A percentile compares a stretch with the other conserved stretches of the same genome.
Conservation (phyloP, 1,140 invertebrate genomes). For the Potamilus streckersoni region DNA sequence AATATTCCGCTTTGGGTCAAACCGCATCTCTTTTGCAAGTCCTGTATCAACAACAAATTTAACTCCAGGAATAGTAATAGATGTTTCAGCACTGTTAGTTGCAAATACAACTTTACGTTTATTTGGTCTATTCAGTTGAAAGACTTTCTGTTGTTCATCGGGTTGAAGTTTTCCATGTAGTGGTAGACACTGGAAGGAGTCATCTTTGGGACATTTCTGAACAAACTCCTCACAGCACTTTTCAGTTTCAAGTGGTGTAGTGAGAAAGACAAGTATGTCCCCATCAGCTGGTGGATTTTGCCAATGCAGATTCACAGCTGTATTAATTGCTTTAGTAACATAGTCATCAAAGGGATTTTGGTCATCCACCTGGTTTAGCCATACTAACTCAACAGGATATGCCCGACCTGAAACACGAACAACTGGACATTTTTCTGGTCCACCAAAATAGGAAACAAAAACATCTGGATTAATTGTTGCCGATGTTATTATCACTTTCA, state of each 20-base stretch:
- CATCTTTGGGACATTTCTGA: slow-evolving; percentile 5
- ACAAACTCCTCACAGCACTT: slow-evolving; percentile 44
- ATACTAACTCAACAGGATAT: slow-evolving; percentile 93
- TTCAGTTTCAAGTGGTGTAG: slow-evolving; percentile 69
- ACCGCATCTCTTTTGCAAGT: slow-evolving; percentile 57
- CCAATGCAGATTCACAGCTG: slow-evolving; percentile 95
- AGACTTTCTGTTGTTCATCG: slow-evolving; percentile 85
- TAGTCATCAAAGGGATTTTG: slow-evolving; percentile 84
- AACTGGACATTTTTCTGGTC: slow-evolving; percentile 87
- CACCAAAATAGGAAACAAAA: slow-evolving; percentile 81
- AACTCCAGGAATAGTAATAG: slow-evolving; percentile 64
- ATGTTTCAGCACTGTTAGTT: slow-evolving; percentile 67
- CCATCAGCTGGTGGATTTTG: slow-evolving; percentile 92
- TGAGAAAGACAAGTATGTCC: slow-evolving; percentile 97
- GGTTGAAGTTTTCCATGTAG: slow-evolving; percentile 96
- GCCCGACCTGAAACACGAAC: slow-evolving; percentile 90
- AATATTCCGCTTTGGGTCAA: slow-evolving; percentile 56
- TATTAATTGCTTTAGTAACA: slow-evolving; percentile 93
- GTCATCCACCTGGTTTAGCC: slow-evolving; percentile 83
- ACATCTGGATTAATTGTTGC: slow-evolving; percentile 71
- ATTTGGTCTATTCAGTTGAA: slow-evolving; percentile 38
- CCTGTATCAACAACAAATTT: slow-evolving; percentile 65
- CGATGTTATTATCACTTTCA: slow-evolving; percentile 62
- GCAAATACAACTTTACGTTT: slow-evolving; percentile 63
- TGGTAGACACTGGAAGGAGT: slow-evolving; percentile 70